Base-by-base conservation (phyloP, 92 coral and sea anemone species). In the Porites divaricata region DNA sequence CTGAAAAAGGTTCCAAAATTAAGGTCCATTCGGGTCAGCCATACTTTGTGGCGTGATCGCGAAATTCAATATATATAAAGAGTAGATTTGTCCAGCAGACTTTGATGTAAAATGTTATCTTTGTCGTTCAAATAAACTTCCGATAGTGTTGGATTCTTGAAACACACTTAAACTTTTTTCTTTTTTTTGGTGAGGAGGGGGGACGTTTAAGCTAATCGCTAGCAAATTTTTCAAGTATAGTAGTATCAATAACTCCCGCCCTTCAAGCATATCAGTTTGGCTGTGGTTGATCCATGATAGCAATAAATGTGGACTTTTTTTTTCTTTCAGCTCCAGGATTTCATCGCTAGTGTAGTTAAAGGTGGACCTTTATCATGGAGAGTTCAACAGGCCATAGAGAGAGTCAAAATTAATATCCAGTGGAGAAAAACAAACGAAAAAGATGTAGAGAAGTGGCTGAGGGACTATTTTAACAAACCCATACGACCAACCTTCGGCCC, bases 381-480 rank as follows among this genome's bases (percentile, higher is more conserved):
- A n/a, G 67, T 68, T 19, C 20, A 59, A 22, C 92, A 79, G 67
- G 85, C 92, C 2, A 81, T 89, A 2, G 92, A 89, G 67, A 64
- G 24, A 28, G 89, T 89, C 13, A 79, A 84, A 58, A 68, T 67
- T 19, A 89, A 89, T 74, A 79, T 89, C 54, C 81, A 89, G 56
- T 89, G 92, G 92, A 75, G 92, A 12, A 74, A 79, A 71, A 85
- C 70, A 2, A 25, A 89, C 64, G 92, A 89, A 67, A 53, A 74
- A 3, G 89, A 71, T 62, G 75, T 89, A 0, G 80, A 78, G 22
- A 41, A 66, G 13, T 89, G 92, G 92, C 57, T 89, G 19, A 45
- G 14, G 64, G 16, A 64, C 6, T 75, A 64, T 25, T 61, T 77
- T 16, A 58, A 77, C 63, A 9, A 8, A 54, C 59, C 19, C 1